Conservation (phyloP, 2,888 invertebrate species). For the Phrixothrix hirtus region DNA sequence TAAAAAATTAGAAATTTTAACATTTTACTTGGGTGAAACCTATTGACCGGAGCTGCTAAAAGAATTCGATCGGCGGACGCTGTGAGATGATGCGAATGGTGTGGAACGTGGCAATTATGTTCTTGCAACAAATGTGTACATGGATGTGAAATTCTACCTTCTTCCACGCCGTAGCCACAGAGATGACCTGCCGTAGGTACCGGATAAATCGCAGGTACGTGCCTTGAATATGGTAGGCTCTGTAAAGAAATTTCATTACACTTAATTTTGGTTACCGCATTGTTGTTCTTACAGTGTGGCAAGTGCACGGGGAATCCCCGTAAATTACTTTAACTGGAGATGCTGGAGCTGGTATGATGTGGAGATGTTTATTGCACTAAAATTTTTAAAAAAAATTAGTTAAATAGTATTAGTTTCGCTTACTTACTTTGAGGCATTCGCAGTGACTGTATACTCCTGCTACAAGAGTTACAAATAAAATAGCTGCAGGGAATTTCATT, state of each 20-base stretch:
- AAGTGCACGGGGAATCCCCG: conserved; percentile 37
- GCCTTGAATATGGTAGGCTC: conserved; percentile 32
- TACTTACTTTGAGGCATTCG: conserved; percentile 51
- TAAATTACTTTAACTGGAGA: conserved; percentile 46
- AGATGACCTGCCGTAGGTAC: neutral
- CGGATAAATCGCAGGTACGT: conserved; percentile 22
- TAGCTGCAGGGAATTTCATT: conserved; percentile 36
- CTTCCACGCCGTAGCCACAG: conserved; percentile 28
- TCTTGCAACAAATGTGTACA: conserved; percentile 5
- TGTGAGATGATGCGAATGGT: conserved; percentile 29
- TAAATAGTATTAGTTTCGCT: conserved; percentile 2
- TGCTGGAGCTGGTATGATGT: conserved; percentile 42
- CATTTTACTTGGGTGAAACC: neutral
- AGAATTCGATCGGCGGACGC: conserved; percentile 48
- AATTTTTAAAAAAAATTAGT: conserved; percentile 27
- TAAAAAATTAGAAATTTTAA: neutral
- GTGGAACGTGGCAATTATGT: conserved; percentile 38
- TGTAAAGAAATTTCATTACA: conserved; percentile 3
- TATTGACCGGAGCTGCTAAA: conserved; percentile 34
- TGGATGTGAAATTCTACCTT: conserved; percentile 25
- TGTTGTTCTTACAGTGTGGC: conserved; percentile 29
- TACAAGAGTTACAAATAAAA: conserved; percentile 34
- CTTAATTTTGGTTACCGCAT: neutral
- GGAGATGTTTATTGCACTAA: conserved; percentile 50
- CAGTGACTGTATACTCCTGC: conserved; percentile 44